Base-by-base conservation (phyloP, 2,797 vertebrate genomes). In the Centropyge bicolor region DNA sequence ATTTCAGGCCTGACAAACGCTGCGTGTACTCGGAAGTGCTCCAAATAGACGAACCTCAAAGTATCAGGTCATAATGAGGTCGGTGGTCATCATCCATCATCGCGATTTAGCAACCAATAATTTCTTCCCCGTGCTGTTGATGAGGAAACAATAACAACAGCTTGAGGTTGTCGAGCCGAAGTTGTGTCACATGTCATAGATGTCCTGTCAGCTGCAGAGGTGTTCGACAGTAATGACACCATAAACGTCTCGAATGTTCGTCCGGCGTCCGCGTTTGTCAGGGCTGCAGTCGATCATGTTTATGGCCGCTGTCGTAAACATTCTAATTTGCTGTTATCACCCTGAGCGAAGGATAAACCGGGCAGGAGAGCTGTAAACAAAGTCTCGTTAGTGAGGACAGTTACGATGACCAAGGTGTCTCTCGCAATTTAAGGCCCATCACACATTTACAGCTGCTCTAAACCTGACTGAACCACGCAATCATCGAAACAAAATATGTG, bases 301-400 rank as follows among this genome's bases (percentile, higher is more conserved):
- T 74, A 84, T 49, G 56, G 70, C 69, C 65, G 59, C 70, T 70
- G 84, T 83, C 27, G 51, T 88, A 82, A 84, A 88, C 65, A 78
- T 76, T 73, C 78, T 86, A 80, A 89, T 83, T 70, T 63, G 75
- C 82, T 80, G 77, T 85, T 83, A 83, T 84, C 74, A 72, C 83
- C 81, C 75, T 0, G 55, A n/a, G 76, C 7, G 6, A 82, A 84
- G 76, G 43, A 77, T 81, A 67, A 82, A 77, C 52, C 35, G 55
- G 12, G 36, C 60, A 22, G 56, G 7, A 51, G 74, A 20, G 19
- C 22, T 46, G 78, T 55, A 74, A 70, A 67, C 63, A 79, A 65
- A 78, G 78, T 48, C 38, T 64, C 10, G 80, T 86, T 81, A 43
- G 31, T 1, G 70, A 65, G 45, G 54, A 65, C 64, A 43, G 63